Percentiles rank a stretch among this genome's conserved stretches.
Conservation (phyloP, 2,113 vertebrate species). For the Syngnathus scovelli region DNA sequence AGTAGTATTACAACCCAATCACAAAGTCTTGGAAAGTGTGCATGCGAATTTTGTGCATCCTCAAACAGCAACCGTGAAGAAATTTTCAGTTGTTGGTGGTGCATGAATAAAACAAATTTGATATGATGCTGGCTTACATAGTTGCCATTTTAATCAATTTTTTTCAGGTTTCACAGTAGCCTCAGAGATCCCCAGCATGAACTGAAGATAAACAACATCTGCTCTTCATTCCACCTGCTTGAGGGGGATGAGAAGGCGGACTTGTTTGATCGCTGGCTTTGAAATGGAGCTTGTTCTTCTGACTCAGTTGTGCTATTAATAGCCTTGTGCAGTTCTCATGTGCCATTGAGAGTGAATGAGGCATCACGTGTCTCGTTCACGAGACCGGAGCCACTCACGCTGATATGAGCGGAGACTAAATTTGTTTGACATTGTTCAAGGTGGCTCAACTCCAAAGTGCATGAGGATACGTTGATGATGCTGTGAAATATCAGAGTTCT, state of each 20-base stretch:
- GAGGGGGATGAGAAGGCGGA: slow-evolving; percentile 3
- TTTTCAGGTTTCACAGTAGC: slow-evolving; percentile 22
- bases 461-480: slow-evolving; percentile 2
- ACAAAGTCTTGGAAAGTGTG: slow-evolving; percentile 7
- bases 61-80: slow-evolving; percentile 16
- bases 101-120: slow-evolving; percentile 8
- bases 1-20: slow-evolving; percentile 44
- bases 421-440: slow-evolving; percentile 49
- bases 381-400: slow-evolving; percentile 22
- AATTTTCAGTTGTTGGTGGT: slow-evolving; percentile 3
- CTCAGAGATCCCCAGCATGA: slow-evolving; percentile 26
- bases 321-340: slow-evolving; percentile 41
- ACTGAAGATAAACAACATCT: slow-evolving; percentile 1
- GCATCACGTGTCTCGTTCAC: slow-evolving; percentile 30
- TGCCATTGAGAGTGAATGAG: slow-evolving; percentile 35
- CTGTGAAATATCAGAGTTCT: slow-evolving; percentile 6
- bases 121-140: not conserved
- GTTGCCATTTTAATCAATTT: too few species aligned
- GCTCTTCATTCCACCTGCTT: not conserved
- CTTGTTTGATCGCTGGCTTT: slow-evolving; percentile 50
- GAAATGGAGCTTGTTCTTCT: slow-evolving; percentile 48
- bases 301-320: slow-evolving; percentile 60
- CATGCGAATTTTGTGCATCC: slow-evolving; percentile 3
- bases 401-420: slow-evolving; percentile 42
- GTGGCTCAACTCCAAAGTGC: slow-evolving; percentile 28